Base-by-base conservation (phyloP, 2,113 vertebrate genomes). In the Formicarius rufipectus region DNA sequence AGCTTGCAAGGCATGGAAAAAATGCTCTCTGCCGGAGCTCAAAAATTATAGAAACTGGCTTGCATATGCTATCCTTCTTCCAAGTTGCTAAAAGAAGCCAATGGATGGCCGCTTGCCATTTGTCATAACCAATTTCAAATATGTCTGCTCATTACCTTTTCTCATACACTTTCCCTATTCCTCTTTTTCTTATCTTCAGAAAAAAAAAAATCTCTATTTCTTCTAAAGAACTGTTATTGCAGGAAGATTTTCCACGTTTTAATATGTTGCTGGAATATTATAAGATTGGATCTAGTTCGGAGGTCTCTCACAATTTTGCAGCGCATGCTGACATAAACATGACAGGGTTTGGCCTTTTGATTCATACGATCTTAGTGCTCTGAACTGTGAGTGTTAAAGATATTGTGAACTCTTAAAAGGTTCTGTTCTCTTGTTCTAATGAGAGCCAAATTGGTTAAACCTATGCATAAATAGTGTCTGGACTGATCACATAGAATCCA, bases 1-100 rank as follows among this genome's bases (percentile, higher is more conserved):
- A 87, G 40, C 53, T 78, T 80, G 78, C 52, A 90, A 80, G 77
- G 87, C 91, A 73, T 39, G 79, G 84, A 92, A 82, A 93, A 95
- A 79, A 97, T 94, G 66, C 59, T 96, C 9, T 93, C 89, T 83
- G 62, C 49, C 7, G 2, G 45, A 89, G n/a, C 77, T 86, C 79
- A 93, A 95, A 79, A 72, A 79, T 89, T 89, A 77, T 87, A 93
- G 79, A 66, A 91, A 79, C 63, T 96, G 97, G 95, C 90, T 96
- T 95, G 72, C 22, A 18, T 82, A 80, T 71, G 4, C 24, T 76
- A 30, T 55, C 45, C 27, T 60, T 90, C 50, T 96, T 96, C 91
- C 96, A 97, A 95, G 67, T 84, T 6, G 21, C 77, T 47, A 80
- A 95, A 80, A 64, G 47, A 58, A 84, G 63, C 71, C 35, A 56